Base-by-base conservation (phyloP, 92 coral and sea anemone genomes). In the Blastomussa wellsi region DNA sequence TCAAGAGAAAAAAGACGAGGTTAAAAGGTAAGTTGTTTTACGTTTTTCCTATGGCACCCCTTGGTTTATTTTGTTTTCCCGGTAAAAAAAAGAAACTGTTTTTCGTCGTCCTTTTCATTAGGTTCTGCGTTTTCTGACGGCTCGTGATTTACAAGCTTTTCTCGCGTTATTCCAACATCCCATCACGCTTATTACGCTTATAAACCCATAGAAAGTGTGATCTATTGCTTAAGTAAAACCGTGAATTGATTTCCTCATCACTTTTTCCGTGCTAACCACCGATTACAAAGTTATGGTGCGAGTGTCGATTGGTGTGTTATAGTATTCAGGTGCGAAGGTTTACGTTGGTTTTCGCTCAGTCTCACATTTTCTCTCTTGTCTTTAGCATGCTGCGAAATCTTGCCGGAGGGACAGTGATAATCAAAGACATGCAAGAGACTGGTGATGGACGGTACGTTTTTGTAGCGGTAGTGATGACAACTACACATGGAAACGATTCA, bases 361-460 rank as follows among this genome's bases (percentile, higher is more conserved):
- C 51, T 52, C 1, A 62, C 32, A 1, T 81, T 37, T 55, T 14
- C 38, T 51, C 47, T 62, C 72, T 59, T 60, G 13, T 64, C 78
- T 85, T 22, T 60, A 93, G 96, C 29, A 48, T 93, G 72, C 87
- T 93, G n/a, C 80, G 76, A 47, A 91, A 93, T 71, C 72, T 93
- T 57, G 91, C 94, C 37, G 94, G 86, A 65, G 88, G 85, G 38
- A 80, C 67, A 20, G 92, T 93, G 82, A 41, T 93, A 49, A 84
- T 90, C 36, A 85, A 88, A 65, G 86, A 89, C 48, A 65, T 91
- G 44, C 82, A 42, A 44, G 68, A 73, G 29, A 69, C 83, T 29
- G 87, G 41, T 41, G 88, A 82, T 28, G 86, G 83, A 52, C 68
- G 57, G 96, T 93, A 75, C 90, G 96, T 57, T 57, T 57, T 57